phyloP scores from a whole-genome alignment of 2,797 vertebrate genomes.

The Adrianichthys oophorus region DNA sequence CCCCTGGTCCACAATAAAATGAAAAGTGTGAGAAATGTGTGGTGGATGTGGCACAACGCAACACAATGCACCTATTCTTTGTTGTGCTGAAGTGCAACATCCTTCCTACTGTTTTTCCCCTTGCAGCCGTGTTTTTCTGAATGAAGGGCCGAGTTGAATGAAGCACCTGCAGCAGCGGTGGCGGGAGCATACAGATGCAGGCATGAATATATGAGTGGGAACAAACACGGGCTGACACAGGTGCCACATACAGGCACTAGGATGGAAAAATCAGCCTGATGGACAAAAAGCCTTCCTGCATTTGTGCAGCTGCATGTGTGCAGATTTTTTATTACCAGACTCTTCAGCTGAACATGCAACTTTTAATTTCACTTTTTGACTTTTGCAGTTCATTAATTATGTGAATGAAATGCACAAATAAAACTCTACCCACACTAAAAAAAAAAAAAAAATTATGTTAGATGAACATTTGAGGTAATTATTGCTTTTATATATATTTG shows the following conservation, averaged over 20 bases:
- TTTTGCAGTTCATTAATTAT: too few relatives aligned
- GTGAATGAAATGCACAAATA: too few relatives aligned
- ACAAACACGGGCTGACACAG: constrained; percentile 28
- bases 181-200: constrained; percentile 12
- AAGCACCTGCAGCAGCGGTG: constrained; percentile 59
- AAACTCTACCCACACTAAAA: too few relatives aligned
- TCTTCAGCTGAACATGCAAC: background rate
- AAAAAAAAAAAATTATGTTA: too few relatives aligned
- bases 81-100: constrained; percentile 61
- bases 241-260: constrained; percentile 13
- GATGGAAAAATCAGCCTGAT: background rate
- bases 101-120: constrained; percentile 66
- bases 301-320: background rate
- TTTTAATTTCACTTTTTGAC: too few relatives aligned
- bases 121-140: constrained; percentile 48
- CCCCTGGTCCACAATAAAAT: constrained; percentile 48
- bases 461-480: too few relatives aligned
- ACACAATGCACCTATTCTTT: constrained; percentile 70
- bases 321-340: background rate
- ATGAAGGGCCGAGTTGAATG: constrained; percentile 43
- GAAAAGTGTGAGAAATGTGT: constrained; percentile 71
- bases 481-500: too few relatives aligned
- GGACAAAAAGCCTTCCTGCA: background rate
- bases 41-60: constrained; percentile 42
- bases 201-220: constrained; percentile 37